Percentiles rank a stretch among this genome's conserved stretches.
Conservation (phyloP, 2,113 vertebrate genomes). For the Sula dactylatra region DNA sequence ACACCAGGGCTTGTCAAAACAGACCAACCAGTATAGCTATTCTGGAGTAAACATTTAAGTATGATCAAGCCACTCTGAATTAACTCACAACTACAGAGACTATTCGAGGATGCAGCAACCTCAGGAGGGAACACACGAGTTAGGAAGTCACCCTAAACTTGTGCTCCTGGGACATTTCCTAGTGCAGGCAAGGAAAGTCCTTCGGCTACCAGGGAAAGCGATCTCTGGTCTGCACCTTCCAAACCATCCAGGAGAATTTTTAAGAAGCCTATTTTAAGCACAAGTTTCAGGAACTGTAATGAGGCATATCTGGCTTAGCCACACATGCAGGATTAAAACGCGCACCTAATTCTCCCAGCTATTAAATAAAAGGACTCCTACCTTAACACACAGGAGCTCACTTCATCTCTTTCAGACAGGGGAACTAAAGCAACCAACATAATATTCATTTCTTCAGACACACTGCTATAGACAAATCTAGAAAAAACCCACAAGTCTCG, state of each 20-base stretch:
- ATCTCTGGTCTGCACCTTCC: not conserved
- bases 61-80: not conserved
- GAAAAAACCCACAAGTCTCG: not conserved
- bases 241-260: not conserved
- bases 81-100: not conserved
- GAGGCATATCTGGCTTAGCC: not conserved
- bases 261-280: conserved; percentile 17
- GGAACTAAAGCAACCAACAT: not conserved
- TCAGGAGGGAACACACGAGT: not conserved
- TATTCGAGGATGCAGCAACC: not conserved
- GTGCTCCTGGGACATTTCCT: not conserved
- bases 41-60: not conserved
- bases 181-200: not conserved
- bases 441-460: not conserved
- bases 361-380: not conserved
- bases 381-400: not conserved
- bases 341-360: not conserved
- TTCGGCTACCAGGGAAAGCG: not conserved
- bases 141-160: not conserved
- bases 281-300: not conserved
- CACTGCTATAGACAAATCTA: not conserved
- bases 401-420: not conserved
- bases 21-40: not conserved
- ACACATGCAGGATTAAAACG: not conserved
- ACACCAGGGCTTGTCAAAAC: not conserved